Base-by-base conservation (phyloP, 2,888 invertebrate species). In the Aleiodes alternator region DNA sequence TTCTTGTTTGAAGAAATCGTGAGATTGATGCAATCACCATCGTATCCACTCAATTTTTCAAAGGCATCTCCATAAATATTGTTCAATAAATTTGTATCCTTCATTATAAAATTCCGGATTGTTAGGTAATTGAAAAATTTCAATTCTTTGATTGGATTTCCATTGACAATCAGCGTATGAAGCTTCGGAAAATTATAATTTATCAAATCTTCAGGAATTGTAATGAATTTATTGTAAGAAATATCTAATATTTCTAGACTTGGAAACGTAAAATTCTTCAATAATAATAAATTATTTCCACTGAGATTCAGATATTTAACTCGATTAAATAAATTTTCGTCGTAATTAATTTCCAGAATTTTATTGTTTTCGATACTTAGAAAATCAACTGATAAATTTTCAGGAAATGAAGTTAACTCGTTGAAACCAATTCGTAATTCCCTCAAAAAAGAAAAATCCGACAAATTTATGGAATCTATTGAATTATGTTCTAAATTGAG, bases 101-200 rank as follows among this genome's bases (percentile, higher is more conserved):
- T 81, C 84, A 91, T 90, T 73, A 90, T 90, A 66, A 93, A 85
- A 80, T 81, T 90, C 80, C 87, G 90, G 11, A 93, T 72, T 7
- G 88, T 88, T 16, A 92, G 82, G 43, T 91, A 90, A 48, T 90
- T 90, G 76, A 88, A 86, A 80, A 93, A 92, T 78, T 90, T 90
- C 79, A 93, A 88, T 48, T 82, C 84, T 66, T 88, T 85, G 12
- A 93, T 86, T 2, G 91, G 91, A 87, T 93, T 93, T 76, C 90
- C 91, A 82, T 92, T 92, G 59, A 93, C 84, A n/a, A 90, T 84
- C 6, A 93, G 86, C 59, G 90, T 90, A 69, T 90, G 90, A 76
- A 93, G 87, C 80, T 87, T 87, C 0, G 92, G 92, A 50, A 92
- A 90, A 69, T 90, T 88, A 70, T 90, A 87, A 0, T 85, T 83